Base-by-base conservation (phyloP, 2,888 invertebrate genomes). In the Tipula lateralis region DNA sequence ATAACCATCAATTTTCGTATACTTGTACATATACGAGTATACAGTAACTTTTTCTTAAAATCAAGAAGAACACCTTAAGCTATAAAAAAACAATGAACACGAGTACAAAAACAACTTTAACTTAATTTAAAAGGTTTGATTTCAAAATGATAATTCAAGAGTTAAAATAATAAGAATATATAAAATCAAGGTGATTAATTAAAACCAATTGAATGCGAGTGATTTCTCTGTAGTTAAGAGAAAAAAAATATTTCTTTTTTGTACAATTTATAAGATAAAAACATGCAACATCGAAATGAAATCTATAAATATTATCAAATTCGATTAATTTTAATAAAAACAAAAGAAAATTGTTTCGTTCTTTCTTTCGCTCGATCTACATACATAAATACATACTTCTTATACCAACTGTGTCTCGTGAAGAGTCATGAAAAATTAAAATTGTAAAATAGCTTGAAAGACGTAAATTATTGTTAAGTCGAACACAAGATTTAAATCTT, bases 181-280 rank as follows among this genome's bases (percentile, higher is more conserved):
- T 2, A 24, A 66, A 82, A 82, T 16, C 30, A 82, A 82, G 82
- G 30, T 82, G 82, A 82, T 82, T 82, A 82, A 82, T 82, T 82
- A 82, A 82, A 82, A 30, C 29, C 82, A 30, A 81, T 29, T 81
- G 81, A 50, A 50, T 50, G 44, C 44, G 44, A 66, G 30, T 82
- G 82, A 82, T 82, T 82, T 32, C n/a, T 30, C n/a, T 30, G 32
- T 66, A 66, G 19, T 66, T 66, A 66, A 66, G 7, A 50, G 16
- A 50, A 16, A 19, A 50, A 50, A 16, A 16, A 29, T n/a, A 81
- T 29, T 81, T 81, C 29, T 81, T 81, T n/a, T 81, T 24, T 82
- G 30, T 24, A 80, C 32, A 82, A 30, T 82, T 82, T 82, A 82
- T 82, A 82, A 29, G 30, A n/a, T 82, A 82, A 82, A 82, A 82